These are phyloP conservation scores for Apomyelois bistriatella DNA, from an alignment of 2,888 invertebrate genomes.

Conservation along the genomic window DNA sequence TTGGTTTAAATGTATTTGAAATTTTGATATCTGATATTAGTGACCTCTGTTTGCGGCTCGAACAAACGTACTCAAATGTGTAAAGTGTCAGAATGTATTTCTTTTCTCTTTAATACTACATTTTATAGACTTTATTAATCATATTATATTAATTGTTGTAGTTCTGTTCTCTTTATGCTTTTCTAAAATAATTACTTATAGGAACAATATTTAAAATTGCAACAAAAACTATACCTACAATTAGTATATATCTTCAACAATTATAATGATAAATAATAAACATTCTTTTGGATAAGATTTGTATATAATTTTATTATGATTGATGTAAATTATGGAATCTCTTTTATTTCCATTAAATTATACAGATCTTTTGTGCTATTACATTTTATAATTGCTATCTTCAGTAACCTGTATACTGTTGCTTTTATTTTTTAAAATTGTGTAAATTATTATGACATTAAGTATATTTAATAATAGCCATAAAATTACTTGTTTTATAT, in stretches of 20 bases:
- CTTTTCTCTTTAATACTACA: neutral
- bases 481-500: slow-evolving; percentile 79
- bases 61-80: slow-evolving; percentile 10
- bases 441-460: slow-evolving; percentile 78
- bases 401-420: slow-evolving; percentile 71
- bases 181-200: slow-evolving; percentile 16
- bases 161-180: slow-evolving; percentile 18
- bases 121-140: slow-evolving; percentile 8
- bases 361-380: slow-evolving; percentile 64
- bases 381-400: slow-evolving; percentile 56
- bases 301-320: slow-evolving; percentile 67
- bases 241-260: slow-evolving; percentile 32
- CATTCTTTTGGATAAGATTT: slow-evolving; percentile 56
- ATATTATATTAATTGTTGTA: slow-evolving; percentile 5
- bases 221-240: slow-evolving; percentile 24
- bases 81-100: neutral
- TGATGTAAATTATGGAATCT: slow-evolving; percentile 75
- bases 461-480: slow-evolving; percentile 76
- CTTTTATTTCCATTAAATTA: slow-evolving; percentile 68
- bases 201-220: slow-evolving; percentile 23
- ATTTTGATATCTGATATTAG: neutral
- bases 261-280: slow-evolving; percentile 68
- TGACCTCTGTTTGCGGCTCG: neutral
- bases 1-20: too few relatives aligned
- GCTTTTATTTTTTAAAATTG: slow-evolving; percentile 73